These are phyloP conservation scores for Tinea trinotella DNA, from an alignment of 2,888 invertebrate genomes.

Conservation along the genomic window DNA sequence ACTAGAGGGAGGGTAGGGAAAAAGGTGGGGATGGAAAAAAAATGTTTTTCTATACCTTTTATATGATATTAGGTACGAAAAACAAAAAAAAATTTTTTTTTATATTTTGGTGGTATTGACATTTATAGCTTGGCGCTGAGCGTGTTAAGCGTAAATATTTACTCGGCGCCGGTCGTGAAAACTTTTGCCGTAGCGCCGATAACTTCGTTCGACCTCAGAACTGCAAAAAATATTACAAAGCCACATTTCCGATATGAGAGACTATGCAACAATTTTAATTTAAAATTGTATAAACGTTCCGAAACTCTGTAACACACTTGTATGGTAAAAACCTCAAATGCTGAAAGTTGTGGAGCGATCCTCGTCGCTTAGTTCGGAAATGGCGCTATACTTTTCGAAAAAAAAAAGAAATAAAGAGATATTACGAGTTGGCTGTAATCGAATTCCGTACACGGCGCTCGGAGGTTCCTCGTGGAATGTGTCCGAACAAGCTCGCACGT, in stretches of 20 bases:
- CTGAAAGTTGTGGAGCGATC: neutral
- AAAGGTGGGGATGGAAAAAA: no score
- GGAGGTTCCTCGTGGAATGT: slow-evolving; percentile 11
- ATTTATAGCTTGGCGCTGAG: no score
- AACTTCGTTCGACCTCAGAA: slow-evolving; percentile 43
- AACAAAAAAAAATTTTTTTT: no score
- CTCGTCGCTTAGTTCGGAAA: slow-evolving; percentile 1
- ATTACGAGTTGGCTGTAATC: slow-evolving; percentile 44
- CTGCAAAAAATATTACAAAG: slow-evolving; percentile 38
- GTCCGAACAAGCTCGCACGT: slow-evolving; percentile 39
- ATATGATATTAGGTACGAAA: no score
- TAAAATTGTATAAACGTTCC: neutral
- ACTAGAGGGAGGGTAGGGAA: no score
- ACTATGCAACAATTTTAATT: slow-evolving; percentile 22
- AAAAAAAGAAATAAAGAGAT: slow-evolving; percentile 22
- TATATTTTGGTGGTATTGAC: no score
- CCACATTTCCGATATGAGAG: slow-evolving; percentile 5
- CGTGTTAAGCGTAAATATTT: slow-evolving; percentile 64
- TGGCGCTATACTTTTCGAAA: slow-evolving; percentile 12
- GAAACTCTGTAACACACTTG: neutral
- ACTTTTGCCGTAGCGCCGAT: slow-evolving; percentile 46
- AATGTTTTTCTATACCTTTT: no score
- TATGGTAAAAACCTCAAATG: neutral
- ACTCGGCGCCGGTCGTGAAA: slow-evolving; percentile 48
- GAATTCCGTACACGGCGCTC: slow-evolving; percentile 49